Conservation (phyloP, 2,797 vertebrate species). For the Thamnophis elegans region DNA sequence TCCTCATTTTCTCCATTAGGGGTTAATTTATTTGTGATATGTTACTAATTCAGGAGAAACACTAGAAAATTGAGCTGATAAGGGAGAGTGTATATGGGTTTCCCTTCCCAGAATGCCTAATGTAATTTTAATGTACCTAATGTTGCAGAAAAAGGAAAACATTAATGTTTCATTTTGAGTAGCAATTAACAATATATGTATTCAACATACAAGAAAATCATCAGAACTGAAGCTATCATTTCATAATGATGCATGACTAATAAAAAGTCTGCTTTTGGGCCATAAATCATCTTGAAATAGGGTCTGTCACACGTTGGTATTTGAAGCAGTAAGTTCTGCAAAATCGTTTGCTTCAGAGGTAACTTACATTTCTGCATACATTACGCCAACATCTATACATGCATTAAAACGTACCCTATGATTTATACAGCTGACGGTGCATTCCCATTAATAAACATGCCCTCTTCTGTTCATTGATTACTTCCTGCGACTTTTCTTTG, state of each 20-base stretch:
- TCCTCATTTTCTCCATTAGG: neutral
- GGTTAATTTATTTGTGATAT: neutral
- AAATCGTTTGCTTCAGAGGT: neutral
- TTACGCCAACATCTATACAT: neutral
- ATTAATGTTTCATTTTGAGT: slow-evolving; percentile 10
- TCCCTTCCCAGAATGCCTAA: slow-evolving; percentile 3
- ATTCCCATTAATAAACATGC: neutral
- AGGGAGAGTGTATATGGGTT: neutral
- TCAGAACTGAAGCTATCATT: neutral
- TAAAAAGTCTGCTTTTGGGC: neutral
- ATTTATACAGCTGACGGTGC: neutral
- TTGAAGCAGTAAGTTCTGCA: neutral
- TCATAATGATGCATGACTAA: slow-evolving; percentile 8
- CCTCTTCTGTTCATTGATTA: neutral
- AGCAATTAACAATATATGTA: neutral
- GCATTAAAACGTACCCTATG: neutral
- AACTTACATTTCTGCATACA: neutral
- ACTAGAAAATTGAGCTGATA: neutral
- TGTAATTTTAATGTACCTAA: slow-evolving; percentile 1
- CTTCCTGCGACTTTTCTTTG: neutral
- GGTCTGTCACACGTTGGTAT: accelerated
- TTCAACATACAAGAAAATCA: neutral
- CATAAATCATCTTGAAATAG: neutral
- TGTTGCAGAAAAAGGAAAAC: neutral
- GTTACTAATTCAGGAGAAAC: neutral